Evolutionary conservation across 2,113 vertebrate species (phyloP).

Genomic region (Pangasianodon hypophthalmus): DNA sequence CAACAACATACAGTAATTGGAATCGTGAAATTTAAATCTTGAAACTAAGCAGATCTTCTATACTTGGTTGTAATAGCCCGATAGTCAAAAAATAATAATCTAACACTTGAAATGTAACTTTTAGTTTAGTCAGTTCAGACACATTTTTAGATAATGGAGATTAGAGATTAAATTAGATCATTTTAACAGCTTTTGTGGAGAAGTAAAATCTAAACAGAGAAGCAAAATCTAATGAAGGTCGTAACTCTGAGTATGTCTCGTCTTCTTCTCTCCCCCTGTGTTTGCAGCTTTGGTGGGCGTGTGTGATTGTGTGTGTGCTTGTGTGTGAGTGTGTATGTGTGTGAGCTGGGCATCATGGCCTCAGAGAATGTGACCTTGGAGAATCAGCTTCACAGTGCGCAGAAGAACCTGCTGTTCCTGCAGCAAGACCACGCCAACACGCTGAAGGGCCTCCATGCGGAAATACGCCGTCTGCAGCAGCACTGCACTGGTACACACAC

Average conservation of each 20-base stretch:
- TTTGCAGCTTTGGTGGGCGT: constrained; percentile 47
- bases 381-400: constrained; percentile 94
- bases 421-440: constrained; percentile 93
- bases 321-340: constrained; percentile 40
- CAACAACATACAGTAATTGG: neutral
- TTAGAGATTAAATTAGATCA: too few species aligned
- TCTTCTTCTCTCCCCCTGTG: neutral
- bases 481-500: constrained; percentile 75
- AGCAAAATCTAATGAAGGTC: neutral
- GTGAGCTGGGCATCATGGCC: constrained; percentile 79
- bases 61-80: neutral
- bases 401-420: constrained; percentile 95
- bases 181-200: neutral
- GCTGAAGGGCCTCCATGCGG: constrained; percentile 87
- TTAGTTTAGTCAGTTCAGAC: neutral
- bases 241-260: neutral
- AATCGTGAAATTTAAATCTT: neutral
- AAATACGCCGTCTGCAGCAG: constrained; percentile 91
- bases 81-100: neutral
- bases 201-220: neutral
- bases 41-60: neutral
- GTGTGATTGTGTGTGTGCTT: constrained; percentile 23
- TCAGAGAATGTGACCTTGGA: constrained; percentile 83
- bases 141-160: neutral
- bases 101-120: neutral